A percentile compares a stretch with the other conserved stretches of the same genome.
phyloP scores from a whole-genome alignment of 2,113 vertebrate genomes.

The Otocyon megalotis region DNA sequence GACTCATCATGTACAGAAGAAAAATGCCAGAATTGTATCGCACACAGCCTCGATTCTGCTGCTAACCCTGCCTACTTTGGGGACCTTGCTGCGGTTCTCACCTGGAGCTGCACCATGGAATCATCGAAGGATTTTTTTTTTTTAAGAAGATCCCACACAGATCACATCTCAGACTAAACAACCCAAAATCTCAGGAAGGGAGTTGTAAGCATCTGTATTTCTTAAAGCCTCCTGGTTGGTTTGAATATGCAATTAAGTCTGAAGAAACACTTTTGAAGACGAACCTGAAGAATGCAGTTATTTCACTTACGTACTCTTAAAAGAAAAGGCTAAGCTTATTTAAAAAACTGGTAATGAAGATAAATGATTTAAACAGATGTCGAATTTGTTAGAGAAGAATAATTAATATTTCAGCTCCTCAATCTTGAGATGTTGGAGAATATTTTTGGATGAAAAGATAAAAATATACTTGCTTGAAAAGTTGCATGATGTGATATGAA shows the following conservation, averaged over 20 bases:
- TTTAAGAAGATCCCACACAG: background rate
- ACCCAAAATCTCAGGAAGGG: background rate
- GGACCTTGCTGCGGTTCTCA: background rate
- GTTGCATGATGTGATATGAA: background rate
- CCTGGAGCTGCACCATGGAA: background rate
- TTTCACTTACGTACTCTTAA: background rate
- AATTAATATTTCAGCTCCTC: background rate
- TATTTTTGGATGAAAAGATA: background rate
- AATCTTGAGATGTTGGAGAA: background rate
- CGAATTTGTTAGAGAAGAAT: background rate
- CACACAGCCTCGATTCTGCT: background rate
- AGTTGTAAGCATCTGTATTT: background rate
- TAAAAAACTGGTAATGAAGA: background rate
- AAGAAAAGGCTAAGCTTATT: background rate
- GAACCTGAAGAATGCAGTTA: background rate
- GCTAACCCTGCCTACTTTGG: background rate
- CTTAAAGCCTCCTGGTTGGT: background rate
- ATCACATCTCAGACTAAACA: constrained; percentile 1
- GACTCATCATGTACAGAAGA: background rate
- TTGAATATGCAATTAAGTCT: background rate
- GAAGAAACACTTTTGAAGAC: background rate
- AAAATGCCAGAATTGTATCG: background rate
- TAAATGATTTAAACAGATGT: background rate
- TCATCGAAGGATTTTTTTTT: background rate
- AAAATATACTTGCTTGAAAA: background rate